Base-by-base conservation (phyloP, 2,797 vertebrate species). In the Anabas testudineus region DNA sequence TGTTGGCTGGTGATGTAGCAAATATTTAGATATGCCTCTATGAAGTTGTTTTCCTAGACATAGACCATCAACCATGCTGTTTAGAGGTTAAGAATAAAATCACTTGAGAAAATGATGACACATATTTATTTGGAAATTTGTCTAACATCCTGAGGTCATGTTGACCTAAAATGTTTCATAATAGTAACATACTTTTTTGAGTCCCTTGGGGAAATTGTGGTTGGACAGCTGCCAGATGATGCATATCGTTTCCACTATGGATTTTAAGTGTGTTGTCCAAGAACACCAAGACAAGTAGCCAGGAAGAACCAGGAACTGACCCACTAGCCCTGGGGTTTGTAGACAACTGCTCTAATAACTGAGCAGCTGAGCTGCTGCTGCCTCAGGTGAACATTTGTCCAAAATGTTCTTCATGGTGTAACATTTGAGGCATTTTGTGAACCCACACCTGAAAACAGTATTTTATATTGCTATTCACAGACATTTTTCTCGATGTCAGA, bases 401-500 rank as follows among this genome's bases (percentile, higher is more conserved):
- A 28, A 21, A 66, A 24, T 46, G n/a, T 45, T 32, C 32, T 5
- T 67, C 10, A 24, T 52, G 19, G 57, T 58, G 10, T 13, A 51
- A 51, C 42, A 2, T 43, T 26, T 54, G 19, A 30, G 14, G 22
- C 5, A 0, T 61, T 76, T 64, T 53, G 58, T 53, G 30, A 56
- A 42, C 67, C n/a, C 55, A 21, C 60, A 57, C 18, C 51, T 60
- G 5, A 74, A 71, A 62, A 36, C 3, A 42, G 1, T 43, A 10
- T 68, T 76, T 71, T 18, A 30, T 57, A 24, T 36, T 57, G 16
- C 4, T 43, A 16, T 46, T 51, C 14, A 43, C 4, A 7, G 22
- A 18, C 13, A 26, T 61, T 58, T 54, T 39, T 72, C 36, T 65
- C 51, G 5, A 67, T 56, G 52, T 74, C 32, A 70, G 48, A 62